These are phyloP conservation scores for Cydia splendana DNA, from an alignment of 1,140 invertebrate genomes.

Conservation along the genomic window DNA sequence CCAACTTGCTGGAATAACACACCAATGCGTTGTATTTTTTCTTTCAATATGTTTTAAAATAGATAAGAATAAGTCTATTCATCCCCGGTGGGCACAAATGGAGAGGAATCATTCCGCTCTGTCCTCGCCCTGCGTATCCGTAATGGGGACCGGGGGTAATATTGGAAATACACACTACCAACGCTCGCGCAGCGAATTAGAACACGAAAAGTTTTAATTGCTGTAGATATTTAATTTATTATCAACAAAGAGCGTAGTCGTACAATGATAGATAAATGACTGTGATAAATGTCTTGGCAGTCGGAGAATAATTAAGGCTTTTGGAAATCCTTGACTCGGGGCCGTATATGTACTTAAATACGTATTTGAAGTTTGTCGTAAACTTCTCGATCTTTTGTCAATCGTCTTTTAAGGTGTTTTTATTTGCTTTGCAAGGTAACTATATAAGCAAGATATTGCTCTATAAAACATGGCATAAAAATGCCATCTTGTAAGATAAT, in stretches of 20 bases:
- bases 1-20: too few relatives aligned
- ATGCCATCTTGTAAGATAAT: not conserved
- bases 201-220: not conserved
- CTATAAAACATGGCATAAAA: not conserved
- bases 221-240: not conserved
- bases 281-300: not conserved
- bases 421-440: not conserved
- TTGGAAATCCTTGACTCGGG: conserved; percentile 4
- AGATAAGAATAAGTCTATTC: too few relatives aligned
- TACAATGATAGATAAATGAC: not conserved
- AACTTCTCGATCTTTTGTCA: not conserved
- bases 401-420: not conserved
- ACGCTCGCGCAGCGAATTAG: too few relatives aligned
- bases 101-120: too few relatives aligned
- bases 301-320: not conserved
- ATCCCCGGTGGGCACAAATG: too few relatives aligned
- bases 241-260: not conserved
- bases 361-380: not conserved
- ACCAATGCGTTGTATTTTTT: too few relatives aligned
- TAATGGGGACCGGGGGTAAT: too few relatives aligned
- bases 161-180: too few relatives aligned
- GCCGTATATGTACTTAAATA: not conserved
- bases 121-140: too few relatives aligned
- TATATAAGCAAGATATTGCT: not conserved
- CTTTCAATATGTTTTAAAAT: too few relatives aligned